Evolutionary conservation across 2,113 vertebrate genomes (phyloP).

Genomic region (Cervus canadensis): DNA sequence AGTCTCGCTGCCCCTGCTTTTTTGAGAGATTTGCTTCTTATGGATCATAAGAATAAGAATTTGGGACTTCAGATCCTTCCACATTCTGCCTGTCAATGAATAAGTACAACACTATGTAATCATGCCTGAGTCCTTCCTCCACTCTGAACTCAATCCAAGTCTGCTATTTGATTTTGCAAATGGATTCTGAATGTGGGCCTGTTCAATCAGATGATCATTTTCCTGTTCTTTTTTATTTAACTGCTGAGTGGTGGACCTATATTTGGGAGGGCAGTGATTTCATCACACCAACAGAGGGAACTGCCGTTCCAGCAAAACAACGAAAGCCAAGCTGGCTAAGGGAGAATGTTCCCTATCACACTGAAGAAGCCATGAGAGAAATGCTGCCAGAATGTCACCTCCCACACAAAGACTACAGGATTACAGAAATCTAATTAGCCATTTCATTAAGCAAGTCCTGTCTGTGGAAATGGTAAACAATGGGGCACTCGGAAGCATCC

Average conservation of each 20-base stretch:
- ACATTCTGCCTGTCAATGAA: constrained; percentile 59
- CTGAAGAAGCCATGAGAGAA: constrained; percentile 71
- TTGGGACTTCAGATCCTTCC: constrained; percentile 35
- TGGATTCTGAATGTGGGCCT: constrained; percentile 74
- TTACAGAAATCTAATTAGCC: constrained; percentile 85
- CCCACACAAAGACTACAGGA: constrained; percentile 77
- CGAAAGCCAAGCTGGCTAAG: constrained; percentile 71
- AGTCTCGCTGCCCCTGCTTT: fast-evolving
- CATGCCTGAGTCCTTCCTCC: constrained; percentile 72
- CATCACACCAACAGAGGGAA: constrained; percentile 76
- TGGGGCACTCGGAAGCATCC: constrained; percentile 35
- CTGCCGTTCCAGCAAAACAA: constrained; percentile 73
- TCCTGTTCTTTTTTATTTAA: constrained; percentile 68
- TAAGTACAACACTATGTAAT: constrained; percentile 60
- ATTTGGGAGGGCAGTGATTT: constrained; percentile 73
- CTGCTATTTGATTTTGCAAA: constrained; percentile 79
- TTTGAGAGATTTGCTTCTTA: neutral
- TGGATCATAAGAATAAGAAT: neutral
- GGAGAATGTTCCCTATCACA: constrained; percentile 59
- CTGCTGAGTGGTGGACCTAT: constrained; percentile 66
- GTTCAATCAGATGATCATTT: constrained; percentile 76
- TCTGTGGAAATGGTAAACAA: constrained; percentile 76
- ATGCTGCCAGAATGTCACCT: constrained; percentile 79
- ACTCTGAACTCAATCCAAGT: constrained; percentile 76
- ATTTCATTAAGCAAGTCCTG: constrained; percentile 80